Conservation (phyloP, 2,888 invertebrate genomes). For the Cepaea hortensis region DNA sequence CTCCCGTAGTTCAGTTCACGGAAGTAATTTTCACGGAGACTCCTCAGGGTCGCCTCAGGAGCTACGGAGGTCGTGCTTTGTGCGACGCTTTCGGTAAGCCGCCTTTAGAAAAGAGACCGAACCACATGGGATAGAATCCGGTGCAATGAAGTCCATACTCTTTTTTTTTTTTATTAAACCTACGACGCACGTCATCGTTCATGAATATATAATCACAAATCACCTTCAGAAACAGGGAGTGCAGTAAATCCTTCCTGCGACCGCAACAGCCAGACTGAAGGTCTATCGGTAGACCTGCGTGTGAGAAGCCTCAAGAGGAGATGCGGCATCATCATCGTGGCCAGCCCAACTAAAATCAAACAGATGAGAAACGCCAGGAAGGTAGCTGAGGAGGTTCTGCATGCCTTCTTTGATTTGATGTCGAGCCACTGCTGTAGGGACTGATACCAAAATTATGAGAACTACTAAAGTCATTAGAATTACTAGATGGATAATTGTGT, state of each 20-base stretch:
- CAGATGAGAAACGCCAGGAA: not conserved
- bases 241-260: not conserved
- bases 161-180: too few species aligned
- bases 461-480: not conserved
- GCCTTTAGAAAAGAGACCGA: too few species aligned
- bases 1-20: too few species aligned
- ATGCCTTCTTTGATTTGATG: not conserved
- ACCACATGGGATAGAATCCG: too few species aligned
- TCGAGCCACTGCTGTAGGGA: not conserved
- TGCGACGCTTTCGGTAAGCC: too few species aligned
- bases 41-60: too few species aligned
- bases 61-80: too few species aligned
- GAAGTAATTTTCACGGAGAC: too few species aligned
- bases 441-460: not conserved
- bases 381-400: not conserved
- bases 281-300: not conserved
- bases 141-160: too few species aligned
- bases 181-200: too few species aligned
- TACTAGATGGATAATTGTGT: too few species aligned
- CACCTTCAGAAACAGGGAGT: not conserved
- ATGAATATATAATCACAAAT: not conserved
- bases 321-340: not conserved
- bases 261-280: constrained; percentile 24
- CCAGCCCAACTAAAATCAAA: not conserved
- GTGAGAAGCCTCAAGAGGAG: not conserved